These are phyloP conservation scores for honey bee (Apis mellifera) DNA, from an alignment of 1,140 invertebrate genomes.

Conservation along the genomic window Amel_HAv3.1 CM009935.2:385501-386000, in stretches of 20 bases:
- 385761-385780: neutral
- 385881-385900: no score
- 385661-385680: neutral
- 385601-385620: neutral
- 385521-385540: no score
- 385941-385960: no score
- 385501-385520: neutral
- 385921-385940: no score
- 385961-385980: no score
- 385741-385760: neutral
- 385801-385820: neutral
- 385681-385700: slow-evolving; percentile 2
- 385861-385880: no score
- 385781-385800: no score
- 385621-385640: neutral
- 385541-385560: neutral
- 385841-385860: neutral
- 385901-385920: no score
- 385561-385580: no score
- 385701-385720: neutral
- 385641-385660: slow-evolving; percentile 13
- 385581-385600: neutral
- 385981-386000: no score
- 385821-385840: neutral
- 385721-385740: neutral